These are phyloP conservation scores for Paralichthys olivaceus DNA, from an alignment of 2,113 vertebrate genomes.

Conservation along the genomic window DNA sequence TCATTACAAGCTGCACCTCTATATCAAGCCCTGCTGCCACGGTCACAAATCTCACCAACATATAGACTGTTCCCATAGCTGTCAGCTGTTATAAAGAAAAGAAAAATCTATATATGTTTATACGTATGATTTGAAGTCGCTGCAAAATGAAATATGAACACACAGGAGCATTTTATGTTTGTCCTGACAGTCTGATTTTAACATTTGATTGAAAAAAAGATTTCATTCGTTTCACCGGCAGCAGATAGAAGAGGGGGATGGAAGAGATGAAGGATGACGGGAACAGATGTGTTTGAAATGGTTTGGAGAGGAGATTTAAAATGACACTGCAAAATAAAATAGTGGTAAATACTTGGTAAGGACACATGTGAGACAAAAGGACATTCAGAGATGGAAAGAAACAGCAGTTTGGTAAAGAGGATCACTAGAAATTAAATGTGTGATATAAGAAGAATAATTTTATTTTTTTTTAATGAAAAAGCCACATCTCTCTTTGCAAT, in stretches of 20 bases:
- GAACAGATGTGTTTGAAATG: conserved; percentile 37
- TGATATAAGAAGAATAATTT: too few relatives aligned
- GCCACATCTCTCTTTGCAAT: too few relatives aligned
- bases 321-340: neutral
- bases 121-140: conserved; percentile 3
- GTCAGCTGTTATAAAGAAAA: conserved; percentile 23
- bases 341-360: too few relatives aligned
- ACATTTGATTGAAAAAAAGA: neutral
- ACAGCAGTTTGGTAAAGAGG: too few relatives aligned
- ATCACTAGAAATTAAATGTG: too few relatives aligned
- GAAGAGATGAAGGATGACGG: neutral
- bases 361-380: neutral
- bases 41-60: conserved; percentile 27
- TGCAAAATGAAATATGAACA: conserved; percentile 25
- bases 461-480: too few relatives aligned
- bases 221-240: neutral
- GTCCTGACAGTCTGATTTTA: conserved; percentile 3
- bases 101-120: neutral
- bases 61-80: conserved; percentile 24
- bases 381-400: neutral
- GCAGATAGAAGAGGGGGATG: neutral
- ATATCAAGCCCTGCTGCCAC: conserved; percentile 29
- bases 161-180: neutral
- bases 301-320: too few relatives aligned
- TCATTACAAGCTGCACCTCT: conserved; percentile 51